Percentiles rank a stretch among this genome's conserved stretches.
These are phyloP conservation scores for Poecile montanus DNA, from an alignment of 2,797 vertebrate genomes.

Conservation along the genomic window DNA sequence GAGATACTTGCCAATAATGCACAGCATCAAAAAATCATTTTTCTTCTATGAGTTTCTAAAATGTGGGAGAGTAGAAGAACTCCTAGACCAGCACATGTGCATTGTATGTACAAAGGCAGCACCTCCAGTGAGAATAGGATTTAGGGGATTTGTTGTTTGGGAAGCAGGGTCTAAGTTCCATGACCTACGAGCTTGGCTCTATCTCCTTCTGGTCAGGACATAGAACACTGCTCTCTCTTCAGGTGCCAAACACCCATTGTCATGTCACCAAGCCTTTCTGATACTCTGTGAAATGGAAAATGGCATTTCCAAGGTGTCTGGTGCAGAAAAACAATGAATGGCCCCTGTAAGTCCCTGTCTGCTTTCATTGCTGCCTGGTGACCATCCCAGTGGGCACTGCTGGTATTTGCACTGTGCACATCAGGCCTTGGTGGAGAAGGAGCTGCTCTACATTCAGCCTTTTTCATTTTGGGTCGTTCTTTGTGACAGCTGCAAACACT, in stretches of 20 bases:
- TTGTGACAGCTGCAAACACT: background rate
- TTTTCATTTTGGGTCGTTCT: background rate
- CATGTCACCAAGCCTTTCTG: background rate
- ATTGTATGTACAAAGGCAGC: background rate
- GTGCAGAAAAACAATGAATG: fast-evolving
- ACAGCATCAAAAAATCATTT: background rate
- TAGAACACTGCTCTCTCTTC: background rate
- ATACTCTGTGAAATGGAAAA: background rate
- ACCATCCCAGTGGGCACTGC: background rate
- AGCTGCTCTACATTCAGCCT: background rate
- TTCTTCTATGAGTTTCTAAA: background rate
- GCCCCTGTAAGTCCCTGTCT: background rate
- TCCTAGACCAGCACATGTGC: background rate
- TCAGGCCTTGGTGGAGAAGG: background rate
- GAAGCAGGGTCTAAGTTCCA: background rate
- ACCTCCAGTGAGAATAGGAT: background rate
- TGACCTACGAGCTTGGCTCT: background rate
- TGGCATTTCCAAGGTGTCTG: background rate
- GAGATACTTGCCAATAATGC: background rate
- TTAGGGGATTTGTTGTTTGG: background rate
- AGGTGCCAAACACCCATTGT: background rate
- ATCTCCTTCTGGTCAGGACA: background rate
- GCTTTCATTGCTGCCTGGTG: background rate
- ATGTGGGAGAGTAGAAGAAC: background rate
- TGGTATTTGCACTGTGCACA: background rate